A percentile compares a stretch with the other conserved stretches of the same genome.
Conservation (phyloP, 2,797 vertebrate genomes). For the Amniataba percoides region DNA sequence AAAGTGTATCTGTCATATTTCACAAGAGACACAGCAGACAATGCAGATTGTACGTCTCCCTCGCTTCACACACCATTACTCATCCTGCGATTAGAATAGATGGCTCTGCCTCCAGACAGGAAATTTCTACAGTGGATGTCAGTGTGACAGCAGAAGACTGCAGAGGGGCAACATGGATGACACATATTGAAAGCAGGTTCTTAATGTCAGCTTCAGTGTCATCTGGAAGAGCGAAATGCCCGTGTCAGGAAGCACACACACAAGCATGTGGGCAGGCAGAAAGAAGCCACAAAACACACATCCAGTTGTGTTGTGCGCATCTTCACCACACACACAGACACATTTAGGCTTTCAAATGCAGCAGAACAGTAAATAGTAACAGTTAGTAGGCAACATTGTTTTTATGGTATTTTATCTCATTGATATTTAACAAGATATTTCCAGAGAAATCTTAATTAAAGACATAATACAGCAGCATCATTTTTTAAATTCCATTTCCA, state of each 20-base stretch:
- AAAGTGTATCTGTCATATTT: slow-evolving; percentile 38
- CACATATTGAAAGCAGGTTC: slow-evolving; percentile 41
- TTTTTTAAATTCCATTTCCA: not conserved
- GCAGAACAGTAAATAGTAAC: not conserved
- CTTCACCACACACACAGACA: not conserved
- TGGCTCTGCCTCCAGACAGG: slow-evolving; percentile 47
- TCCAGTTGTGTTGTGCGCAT: not conserved
- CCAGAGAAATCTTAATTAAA: not conserved
- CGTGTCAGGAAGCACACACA: not conserved
- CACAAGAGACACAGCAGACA: slow-evolving; percentile 9
- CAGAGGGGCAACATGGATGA: slow-evolving; percentile 32
- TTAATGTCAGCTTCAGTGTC: slow-evolving; percentile 53
- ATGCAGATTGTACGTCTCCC: slow-evolving; percentile 11
- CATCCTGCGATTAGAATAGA: slow-evolving; percentile 66
- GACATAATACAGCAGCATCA: not conserved
- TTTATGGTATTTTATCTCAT: not conserved
- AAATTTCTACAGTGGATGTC: slow-evolving; percentile 33
- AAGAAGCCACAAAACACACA: slow-evolving; percentile 1
- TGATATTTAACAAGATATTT: not conserved
- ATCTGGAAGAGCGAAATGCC: slow-evolving; percentile 12
- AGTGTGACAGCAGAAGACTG: slow-evolving; percentile 37
- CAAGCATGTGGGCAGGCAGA: not conserved
- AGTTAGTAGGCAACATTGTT: not conserved
- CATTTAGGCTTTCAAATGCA: not conserved
- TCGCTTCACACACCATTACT: slow-evolving; percentile 32